Evolutionary conservation across 2,888 invertebrate species (phyloP).

Genomic region (Cataglyphis rosenhaueri): DNA sequence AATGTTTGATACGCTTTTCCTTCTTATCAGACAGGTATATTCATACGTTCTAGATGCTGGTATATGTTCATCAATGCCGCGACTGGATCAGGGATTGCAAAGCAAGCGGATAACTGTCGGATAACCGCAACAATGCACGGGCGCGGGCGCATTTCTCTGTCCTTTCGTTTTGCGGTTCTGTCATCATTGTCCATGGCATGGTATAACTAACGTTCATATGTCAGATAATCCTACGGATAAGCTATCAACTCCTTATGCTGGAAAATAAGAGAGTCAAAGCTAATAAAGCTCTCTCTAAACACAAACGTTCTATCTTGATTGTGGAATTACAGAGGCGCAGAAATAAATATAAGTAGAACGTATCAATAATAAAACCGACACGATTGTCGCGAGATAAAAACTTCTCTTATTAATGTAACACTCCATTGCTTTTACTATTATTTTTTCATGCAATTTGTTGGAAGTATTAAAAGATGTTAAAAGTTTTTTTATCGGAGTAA

Average conservation of each 20-base stretch:
- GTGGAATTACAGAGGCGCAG: neutral
- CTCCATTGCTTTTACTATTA: neutral
- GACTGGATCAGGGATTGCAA: conserved; percentile 32
- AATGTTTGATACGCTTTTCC: neutral
- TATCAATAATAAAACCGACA: neutral
- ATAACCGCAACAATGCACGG: conserved; percentile 44
- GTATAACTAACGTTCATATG: conserved; percentile 12
- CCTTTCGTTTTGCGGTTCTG: conserved; percentile 33
- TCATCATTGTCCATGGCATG: conserved; percentile 16
- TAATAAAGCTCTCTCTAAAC: conserved; percentile 15
- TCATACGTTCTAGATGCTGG: neutral
- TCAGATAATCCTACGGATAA: conserved; percentile 30
- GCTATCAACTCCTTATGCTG: conserved; percentile 28
- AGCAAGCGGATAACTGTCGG: conserved; percentile 31
- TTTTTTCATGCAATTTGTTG: neutral
- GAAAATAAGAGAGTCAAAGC: conserved; percentile 32
- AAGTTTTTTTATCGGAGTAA: neutral
- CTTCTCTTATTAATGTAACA: neutral
- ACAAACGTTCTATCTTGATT: neutral
- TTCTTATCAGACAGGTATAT: conserved; percentile 17
- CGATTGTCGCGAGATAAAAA: neutral
- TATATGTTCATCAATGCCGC: conserved; percentile 8
- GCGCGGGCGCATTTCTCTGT: conserved; percentile 30
- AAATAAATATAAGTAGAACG: conserved; percentile 22
- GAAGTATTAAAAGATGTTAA: neutral